phyloP scores from a whole-genome alignment of 2,888 invertebrate species.

The Catocala fraxini region DNA sequence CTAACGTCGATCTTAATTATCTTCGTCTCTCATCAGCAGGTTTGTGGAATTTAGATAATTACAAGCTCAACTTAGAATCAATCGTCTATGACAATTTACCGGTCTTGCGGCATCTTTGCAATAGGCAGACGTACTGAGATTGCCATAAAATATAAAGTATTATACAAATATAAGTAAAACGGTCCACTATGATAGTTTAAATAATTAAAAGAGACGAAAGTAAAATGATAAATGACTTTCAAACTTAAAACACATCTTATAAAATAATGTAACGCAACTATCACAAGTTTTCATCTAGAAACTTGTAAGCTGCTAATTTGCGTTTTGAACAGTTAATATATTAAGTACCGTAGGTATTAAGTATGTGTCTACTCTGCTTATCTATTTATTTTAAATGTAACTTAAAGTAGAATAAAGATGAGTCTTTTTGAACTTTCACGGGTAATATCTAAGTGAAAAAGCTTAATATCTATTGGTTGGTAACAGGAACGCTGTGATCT shows the following conservation, averaged over 20 bases:
- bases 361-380: constrained; percentile 20
- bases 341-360: constrained; percentile 45
- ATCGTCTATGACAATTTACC: constrained; percentile 1
- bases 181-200: too few relatives aligned
- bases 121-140: neutral
- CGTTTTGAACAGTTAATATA: constrained; percentile 37
- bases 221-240: too few relatives aligned
- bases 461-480: constrained; percentile 61
- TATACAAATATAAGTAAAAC: too few relatives aligned
- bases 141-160: too few relatives aligned
- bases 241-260: too few relatives aligned
- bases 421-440: constrained; percentile 78
- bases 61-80: constrained; percentile 10
- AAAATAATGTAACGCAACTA: too few relatives aligned
- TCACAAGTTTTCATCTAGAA: too few relatives aligned
- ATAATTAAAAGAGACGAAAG: too few relatives aligned
- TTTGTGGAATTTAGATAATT: constrained; percentile 19
- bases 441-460: constrained; percentile 56
- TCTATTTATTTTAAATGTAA: constrained; percentile 41
- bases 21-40: constrained; percentile 2
- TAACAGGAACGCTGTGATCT: constrained; percentile 34
- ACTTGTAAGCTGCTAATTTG: too few relatives aligned
- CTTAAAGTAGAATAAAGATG: constrained; percentile 57
- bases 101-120: neutral
- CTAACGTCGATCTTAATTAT: constrained; percentile 1